Percentiles rank a stretch among this genome's conserved stretches.
phyloP scores from a whole-genome alignment of 2,113 vertebrate genomes.

The Percopsis transmontana region DNA sequence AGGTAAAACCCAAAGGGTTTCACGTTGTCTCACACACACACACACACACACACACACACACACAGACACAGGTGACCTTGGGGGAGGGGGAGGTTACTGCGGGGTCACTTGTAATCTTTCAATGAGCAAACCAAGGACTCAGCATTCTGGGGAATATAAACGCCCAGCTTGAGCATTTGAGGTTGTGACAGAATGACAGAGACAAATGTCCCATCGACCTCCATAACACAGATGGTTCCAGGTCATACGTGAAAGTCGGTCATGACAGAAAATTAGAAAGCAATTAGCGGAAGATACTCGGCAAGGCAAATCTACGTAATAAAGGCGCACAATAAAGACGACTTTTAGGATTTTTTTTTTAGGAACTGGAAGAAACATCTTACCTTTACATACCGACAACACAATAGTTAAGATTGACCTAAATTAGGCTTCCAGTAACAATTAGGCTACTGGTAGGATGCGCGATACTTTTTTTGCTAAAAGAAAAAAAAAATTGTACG shows the following conservation, averaged over 20 bases:
- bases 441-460: too few species aligned
- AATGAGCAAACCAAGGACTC: constrained; percentile 50
- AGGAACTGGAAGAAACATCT: background rate
- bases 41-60: background rate
- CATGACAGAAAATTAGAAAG: background rate
- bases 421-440: too few species aligned
- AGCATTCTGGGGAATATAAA: constrained; percentile 49
- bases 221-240: background rate
- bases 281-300: background rate
- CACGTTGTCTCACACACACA: too few species aligned
- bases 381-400: too few species aligned
- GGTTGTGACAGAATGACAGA: constrained; percentile 10
- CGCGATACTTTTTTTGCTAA: too few species aligned
- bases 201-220: constrained; percentile 33
- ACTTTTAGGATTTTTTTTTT: background rate
- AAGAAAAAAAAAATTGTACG: too few species aligned
- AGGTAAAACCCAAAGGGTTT: constrained; percentile 14
- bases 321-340: background rate
- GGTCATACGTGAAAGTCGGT: background rate
- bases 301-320: background rate
- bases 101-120: constrained; percentile 44
- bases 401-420: too few species aligned
- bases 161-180: constrained; percentile 24
- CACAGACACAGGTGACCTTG: constrained; percentile 50
- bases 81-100: constrained; percentile 45